Percentiles rank a stretch among this genome's conserved stretches.
Conservation (phyloP, 2,113 vertebrate genomes). For the Leuciscus idus region DNA sequence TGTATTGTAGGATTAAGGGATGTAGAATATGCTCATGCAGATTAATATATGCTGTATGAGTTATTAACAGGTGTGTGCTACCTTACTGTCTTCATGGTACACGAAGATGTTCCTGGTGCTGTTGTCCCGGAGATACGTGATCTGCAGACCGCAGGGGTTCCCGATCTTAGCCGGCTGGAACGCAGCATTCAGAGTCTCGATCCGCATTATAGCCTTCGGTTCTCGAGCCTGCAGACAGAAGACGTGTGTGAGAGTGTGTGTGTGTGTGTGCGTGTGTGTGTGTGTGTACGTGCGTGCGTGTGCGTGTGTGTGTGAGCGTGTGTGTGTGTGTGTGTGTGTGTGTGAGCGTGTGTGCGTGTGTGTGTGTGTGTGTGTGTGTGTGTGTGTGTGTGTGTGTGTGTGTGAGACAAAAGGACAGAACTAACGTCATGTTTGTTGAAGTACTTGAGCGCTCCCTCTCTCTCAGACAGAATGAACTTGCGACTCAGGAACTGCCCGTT, state of each 20-base stretch:
- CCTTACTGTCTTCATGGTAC: slow-evolving; percentile 96
- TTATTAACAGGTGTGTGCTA: slow-evolving; percentile 56
- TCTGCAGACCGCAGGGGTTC: slow-evolving; percentile 88
- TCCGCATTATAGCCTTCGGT: slow-evolving; percentile 94
- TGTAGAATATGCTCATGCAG: no score
- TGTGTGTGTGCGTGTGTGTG: no score
- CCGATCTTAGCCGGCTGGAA: slow-evolving; percentile 94
- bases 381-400: no score
- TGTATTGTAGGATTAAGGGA: no score
- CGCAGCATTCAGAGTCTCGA: slow-evolving; percentile 88
- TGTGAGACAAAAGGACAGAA: slow-evolving; percentile 10
- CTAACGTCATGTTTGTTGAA: slow-evolving; percentile 96
- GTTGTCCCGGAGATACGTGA: slow-evolving; percentile 95
- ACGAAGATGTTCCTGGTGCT: slow-evolving; percentile 97
- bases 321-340: no score
- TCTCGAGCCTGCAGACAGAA: slow-evolving; percentile 84
- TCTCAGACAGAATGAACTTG: slow-evolving; percentile 91
- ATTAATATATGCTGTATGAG: no score
- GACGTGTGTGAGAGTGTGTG: not conserved
- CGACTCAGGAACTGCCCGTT: slow-evolving; percentile 93
- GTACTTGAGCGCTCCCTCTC: slow-evolving; percentile 93
- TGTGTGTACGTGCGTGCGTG: no score
- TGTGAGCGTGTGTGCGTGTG: not conserved
- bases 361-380: not conserved
- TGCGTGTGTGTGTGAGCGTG: accelerated